Conservation (phyloP, 2,113 vertebrate genomes). For the Theristicus caerulescens region DNA sequence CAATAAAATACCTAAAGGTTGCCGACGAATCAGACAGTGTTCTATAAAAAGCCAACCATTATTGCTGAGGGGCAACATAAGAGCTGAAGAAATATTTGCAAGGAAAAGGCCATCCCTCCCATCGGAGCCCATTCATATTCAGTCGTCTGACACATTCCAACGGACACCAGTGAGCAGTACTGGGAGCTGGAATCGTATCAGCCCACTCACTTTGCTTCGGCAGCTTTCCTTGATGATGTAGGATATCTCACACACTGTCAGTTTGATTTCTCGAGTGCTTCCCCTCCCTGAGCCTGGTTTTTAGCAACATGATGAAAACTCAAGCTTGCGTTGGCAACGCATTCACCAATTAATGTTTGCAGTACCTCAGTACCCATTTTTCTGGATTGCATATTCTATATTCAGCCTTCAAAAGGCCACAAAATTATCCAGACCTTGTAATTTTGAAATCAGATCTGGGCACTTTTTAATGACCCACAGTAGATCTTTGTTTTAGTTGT, state of each 20-base stretch:
- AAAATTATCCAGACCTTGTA: background rate
- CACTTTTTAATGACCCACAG: background rate
- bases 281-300: background rate
- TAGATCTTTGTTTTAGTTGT: background rate
- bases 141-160: background rate
- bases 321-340: background rate
- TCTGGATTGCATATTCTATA: background rate
- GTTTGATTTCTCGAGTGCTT: background rate
- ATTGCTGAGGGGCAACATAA: slow-evolving; percentile 47
- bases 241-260: background rate
- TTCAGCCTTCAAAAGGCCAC: background rate
- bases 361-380: background rate
- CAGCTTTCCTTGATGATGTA: background rate
- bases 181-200: background rate
- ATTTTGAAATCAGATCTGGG: background rate
- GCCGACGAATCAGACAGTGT: slow-evolving; percentile 44
- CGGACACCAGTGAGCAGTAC: background rate
- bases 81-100: slow-evolving; percentile 62
- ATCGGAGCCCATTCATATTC: background rate
- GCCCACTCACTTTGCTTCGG: background rate
- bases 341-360: background rate
- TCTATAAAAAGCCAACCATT: slow-evolving; percentile 60
- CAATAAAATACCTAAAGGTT: slow-evolving; percentile 72
- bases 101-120: slow-evolving; percentile 46
- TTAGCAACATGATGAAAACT: background rate